A percentile compares a stretch with the other conserved stretches of the same genome.
Conservation (phyloP, 2,113 vertebrate genomes). For the Pantherophis guttatus region DNA sequence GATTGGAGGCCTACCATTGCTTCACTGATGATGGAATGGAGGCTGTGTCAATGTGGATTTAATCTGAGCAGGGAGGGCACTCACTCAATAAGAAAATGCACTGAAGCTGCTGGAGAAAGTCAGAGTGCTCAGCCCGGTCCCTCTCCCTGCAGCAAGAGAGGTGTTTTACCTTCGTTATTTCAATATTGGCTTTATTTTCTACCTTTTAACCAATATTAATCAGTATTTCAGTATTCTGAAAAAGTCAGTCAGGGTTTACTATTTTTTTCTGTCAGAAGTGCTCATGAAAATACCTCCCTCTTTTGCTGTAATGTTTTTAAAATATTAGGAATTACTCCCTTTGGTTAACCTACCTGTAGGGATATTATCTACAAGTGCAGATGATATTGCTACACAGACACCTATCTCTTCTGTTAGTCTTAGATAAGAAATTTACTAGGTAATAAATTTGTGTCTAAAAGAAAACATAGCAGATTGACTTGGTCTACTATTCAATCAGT, state of each 20-base stretch:
- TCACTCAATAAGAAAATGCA: not conserved
- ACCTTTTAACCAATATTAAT: not conserved
- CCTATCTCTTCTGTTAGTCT: not conserved
- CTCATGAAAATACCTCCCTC: not conserved
- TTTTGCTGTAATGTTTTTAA: not conserved
- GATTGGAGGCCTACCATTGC: not conserved
- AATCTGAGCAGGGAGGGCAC: not conserved
- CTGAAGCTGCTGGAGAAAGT: not conserved
- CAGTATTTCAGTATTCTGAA: not conserved
- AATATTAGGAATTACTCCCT: not conserved
- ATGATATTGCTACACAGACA: not conserved
- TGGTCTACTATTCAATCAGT: not conserved
- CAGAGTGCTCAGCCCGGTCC: constrained; percentile 1
- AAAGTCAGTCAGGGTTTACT: not conserved
- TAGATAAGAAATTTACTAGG: not conserved
- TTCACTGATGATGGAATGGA: not conserved
- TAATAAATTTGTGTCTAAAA: not conserved
- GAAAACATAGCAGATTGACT: not conserved
- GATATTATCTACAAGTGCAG: not conserved
- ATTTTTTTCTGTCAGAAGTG: not conserved
- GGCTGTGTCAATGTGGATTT: not conserved
- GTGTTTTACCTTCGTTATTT: not conserved
- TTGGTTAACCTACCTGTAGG: not conserved
- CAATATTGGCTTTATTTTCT: not conserved
- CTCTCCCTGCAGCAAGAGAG: not conserved